Evolutionary conservation across 2,797 vertebrate genomes (phyloP), one percentile per base, ranked within the genome.

Genomic region (Acipenser oxyrinchus): DNA sequence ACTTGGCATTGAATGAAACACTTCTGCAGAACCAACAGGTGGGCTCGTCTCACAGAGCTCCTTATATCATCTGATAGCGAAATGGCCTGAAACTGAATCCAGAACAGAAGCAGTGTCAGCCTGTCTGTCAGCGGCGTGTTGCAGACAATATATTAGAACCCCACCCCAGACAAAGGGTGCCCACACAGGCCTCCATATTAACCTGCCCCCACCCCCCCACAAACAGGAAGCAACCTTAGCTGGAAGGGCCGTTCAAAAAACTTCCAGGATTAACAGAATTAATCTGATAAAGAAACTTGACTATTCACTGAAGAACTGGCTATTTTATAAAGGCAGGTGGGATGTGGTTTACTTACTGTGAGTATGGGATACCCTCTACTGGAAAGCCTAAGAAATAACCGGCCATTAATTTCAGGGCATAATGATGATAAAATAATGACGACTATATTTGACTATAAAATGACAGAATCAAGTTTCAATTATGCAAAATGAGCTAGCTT

Each of bases 351-450:
- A 55, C 65, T 73, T 77, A 76, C 63, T 75, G 71, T 83, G 87
- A 82, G 88, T 77, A 84, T 90, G 80, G 76, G 88, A 86, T 91
- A 89, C 94, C 94, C 94, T 93, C 95, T 96, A 85, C 90, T 93
- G 95, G 89, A 68, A 50, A 49, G 52, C 9, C 18, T 7, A 13
- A 49, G n/a, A 6, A 8, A 67, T 10, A 49, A 49, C 65, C 48
- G 7, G n/a, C 64, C 68, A 51, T 58, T 55, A 64, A 49, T 11
- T 69, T 12, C 37, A n/a, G 49, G 51, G 50, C 23, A 48, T n/a
- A 49, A 59, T 49, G 63, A 18, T n/a, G 15, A 7, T 58, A 6
- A 15, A 6, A 18, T 50, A 58, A 10, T n/a, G 48, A 18, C 55
- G n/a, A 1, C 48, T 13, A 7, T 3, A 51, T 7, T 67, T 49